Conservation (phyloP, 2,888 invertebrate species). For the Neoscelio sp. region DNA sequence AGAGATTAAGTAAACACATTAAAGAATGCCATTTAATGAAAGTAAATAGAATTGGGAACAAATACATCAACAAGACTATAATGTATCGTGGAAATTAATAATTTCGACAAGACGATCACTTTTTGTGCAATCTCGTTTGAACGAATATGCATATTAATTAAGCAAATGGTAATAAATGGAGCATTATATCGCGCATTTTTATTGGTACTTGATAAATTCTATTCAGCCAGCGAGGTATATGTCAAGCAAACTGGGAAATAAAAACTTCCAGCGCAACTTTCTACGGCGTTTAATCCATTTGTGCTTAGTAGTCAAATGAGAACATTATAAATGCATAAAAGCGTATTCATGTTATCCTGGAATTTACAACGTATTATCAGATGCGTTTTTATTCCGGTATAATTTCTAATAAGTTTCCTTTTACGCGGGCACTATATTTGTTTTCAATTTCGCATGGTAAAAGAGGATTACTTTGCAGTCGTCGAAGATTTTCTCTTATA, state of each 20-base stretch:
- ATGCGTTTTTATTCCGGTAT: neutral
- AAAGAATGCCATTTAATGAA: conserved; percentile 55
- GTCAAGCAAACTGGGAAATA: conserved; percentile 38
- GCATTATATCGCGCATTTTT: conserved; percentile 47
- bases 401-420: conserved; percentile 26
- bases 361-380: conserved; percentile 39
- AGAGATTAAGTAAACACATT: neutral
- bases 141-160: conserved; percentile 33
- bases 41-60: conserved; percentile 28
- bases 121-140: neutral
- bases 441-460: neutral
- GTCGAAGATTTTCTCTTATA: conserved; percentile 28
- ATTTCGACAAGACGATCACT: neutral
- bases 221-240: neutral
- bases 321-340: conserved; percentile 49
- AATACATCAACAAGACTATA: too few species aligned
- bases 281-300: conserved; percentile 43
- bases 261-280: conserved; percentile 40
- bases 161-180: conserved; percentile 33
- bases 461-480: neutral
- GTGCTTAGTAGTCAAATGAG: conserved; percentile 26
- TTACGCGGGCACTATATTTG: conserved; percentile 13
- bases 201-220: conserved; percentile 24
- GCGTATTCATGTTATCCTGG: conserved; percentile 41
- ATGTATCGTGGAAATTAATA: conserved; percentile 4